Evolutionary conservation across 2,888 invertebrate species (phyloP), one percentile per base, ranked within the genome.

Genomic region (Drosophila niveifrons): DNA sequence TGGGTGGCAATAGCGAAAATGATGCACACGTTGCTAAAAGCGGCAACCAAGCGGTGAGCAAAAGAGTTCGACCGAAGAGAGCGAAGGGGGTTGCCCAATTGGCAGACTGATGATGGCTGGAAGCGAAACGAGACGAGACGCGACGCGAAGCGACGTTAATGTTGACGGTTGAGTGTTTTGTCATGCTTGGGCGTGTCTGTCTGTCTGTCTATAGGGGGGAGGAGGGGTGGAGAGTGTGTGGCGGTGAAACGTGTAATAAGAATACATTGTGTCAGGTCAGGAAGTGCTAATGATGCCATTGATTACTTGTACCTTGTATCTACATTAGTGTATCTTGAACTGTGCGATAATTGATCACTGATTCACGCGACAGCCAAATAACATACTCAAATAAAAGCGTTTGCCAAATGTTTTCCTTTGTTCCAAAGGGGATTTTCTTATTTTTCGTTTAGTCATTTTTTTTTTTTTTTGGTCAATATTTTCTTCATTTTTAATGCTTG

Each of bases 401-500:
- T 57, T 47, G 67, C 57, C 61, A 67, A 62, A 65, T 47, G 18
- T 47, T 65, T 56, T 23, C 47, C 59, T 66, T 72, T 66, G 61
- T 50, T 9, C 51, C 28, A 63, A 63, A 46, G 41, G 63, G 29
- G 11, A 28, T 79, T 72, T 79, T 66, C 66, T 53, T 78, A 56
- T 69, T 74, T 75, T 75, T 63, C 65, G 77, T 70, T 71, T 67
- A 56, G 29, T 43, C 3, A 15, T 55, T 74, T 75, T 74, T 76
- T 75, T 36, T 36, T 11, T 55, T 74, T 75, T 74, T 75, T 75
- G 36, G n/a, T 64, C 51, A 58, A 39, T 69, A 65, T 73, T 6
- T 23, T 23, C 23, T 3, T 23, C n/a, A n/a, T 23, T 74, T 75
- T 75, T 53, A 78, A 79, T 80, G 76, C 66, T 80, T 82, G 78